phyloP scores from a whole-genome alignment of 2,888 invertebrate species.

The Alloscopus bannaensis region DNA sequence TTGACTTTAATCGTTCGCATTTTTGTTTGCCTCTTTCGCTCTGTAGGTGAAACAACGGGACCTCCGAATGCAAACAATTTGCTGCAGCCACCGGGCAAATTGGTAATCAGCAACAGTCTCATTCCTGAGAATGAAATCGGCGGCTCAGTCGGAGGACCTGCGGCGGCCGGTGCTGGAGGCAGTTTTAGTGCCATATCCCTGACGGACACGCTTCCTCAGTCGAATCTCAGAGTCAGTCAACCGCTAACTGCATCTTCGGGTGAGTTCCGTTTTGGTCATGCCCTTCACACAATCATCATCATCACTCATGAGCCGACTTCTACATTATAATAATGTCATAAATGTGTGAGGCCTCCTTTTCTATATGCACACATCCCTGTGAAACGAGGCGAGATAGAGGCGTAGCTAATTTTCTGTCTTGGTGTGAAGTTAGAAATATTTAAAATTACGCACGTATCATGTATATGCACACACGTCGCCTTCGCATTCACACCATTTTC shows the following conservation, averaged over 20 bases:
- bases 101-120: conserved; percentile 16
- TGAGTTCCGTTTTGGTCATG: conserved; percentile 55
- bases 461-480: background rate
- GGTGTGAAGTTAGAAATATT: too few species aligned
- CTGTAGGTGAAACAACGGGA: conserved; percentile 70
- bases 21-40: conserved; percentile 32
- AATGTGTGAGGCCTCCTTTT: too few species aligned
- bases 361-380: too few species aligned
- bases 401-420: conserved; percentile 11
- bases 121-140: conserved; percentile 10
- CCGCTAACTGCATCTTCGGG: conserved; percentile 67
- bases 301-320: background rate
- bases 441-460: too few species aligned
- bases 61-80: conserved; percentile 42
- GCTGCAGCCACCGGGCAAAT: conserved; percentile 31
- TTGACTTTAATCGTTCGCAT: conserved; percentile 1
- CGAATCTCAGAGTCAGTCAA: conserved; percentile 58
- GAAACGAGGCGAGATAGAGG: conserved; percentile 10
- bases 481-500: conserved; percentile 4
- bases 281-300: conserved; percentile 36
- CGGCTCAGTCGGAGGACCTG: conserved; percentile 43
- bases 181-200: conserved; percentile 51
- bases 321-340: background rate
- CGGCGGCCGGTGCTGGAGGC: conserved; percentile 36
- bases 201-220: conserved; percentile 51